Conservation (phyloP, 2,797 vertebrate species). For the Neomorphus geoffroyi region DNA sequence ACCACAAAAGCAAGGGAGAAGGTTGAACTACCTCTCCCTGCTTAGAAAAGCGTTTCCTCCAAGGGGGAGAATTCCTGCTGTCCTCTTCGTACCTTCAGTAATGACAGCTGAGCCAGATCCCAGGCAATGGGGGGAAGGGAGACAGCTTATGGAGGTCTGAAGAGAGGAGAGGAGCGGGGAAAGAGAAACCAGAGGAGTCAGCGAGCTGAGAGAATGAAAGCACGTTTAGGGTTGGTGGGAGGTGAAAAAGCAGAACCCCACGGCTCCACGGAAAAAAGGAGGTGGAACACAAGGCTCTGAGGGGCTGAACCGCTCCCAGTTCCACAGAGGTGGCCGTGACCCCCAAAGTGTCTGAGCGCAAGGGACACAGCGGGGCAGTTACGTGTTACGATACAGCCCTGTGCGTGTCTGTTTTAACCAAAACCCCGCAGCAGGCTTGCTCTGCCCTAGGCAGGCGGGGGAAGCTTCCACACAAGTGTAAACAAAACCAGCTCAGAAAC, state of each 20-base stretch:
- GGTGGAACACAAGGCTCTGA: background rate
- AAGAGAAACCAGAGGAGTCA: background rate
- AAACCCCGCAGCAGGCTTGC: rapidly evolving
- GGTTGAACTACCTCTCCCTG: background rate
- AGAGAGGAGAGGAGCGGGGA: rapidly evolving
- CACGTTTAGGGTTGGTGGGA: background rate
- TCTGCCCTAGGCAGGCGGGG: background rate
- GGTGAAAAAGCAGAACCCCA: background rate
- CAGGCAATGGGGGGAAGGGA: background rate
- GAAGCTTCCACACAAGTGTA: background rate
- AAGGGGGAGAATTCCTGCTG: background rate
- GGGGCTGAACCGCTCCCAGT: background rate
- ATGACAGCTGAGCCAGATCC: background rate
- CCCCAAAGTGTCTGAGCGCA: rapidly evolving
- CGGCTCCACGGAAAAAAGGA: too few species aligned
- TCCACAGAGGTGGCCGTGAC: too few species aligned
- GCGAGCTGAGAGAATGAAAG: background rate
- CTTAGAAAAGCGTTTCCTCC: background rate
- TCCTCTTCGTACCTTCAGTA: background rate
- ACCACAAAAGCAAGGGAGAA: background rate
- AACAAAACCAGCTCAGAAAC: background rate
- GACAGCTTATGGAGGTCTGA: background rate
- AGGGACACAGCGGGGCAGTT: too few species aligned
- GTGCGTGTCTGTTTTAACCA: background rate
- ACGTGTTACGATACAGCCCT: rapidly evolving